Evolutionary conservation across 2,888 invertebrate genomes (phyloP), one percentile per base, ranked within the genome.

Genomic region (Lutraria lutraria): DNA sequence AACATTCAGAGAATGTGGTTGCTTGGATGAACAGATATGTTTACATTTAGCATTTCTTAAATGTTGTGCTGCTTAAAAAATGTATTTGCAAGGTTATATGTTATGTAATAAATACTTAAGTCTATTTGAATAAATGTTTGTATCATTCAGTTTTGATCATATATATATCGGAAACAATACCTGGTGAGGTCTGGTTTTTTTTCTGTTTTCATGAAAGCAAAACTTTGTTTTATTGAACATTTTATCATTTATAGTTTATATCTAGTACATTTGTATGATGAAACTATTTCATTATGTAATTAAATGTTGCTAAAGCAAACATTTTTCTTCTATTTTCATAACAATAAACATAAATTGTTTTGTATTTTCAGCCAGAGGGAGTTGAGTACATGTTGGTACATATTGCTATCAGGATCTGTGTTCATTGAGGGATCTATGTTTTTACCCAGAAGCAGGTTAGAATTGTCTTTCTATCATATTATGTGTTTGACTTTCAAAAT

Each of bases 351-450:
- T 76, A 3, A 34, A 0, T 76, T 16, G 31, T 15, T 76, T 13
- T 84, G 79, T 72, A 83, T 83, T 95, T 95, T 90, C 97, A 98
- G 98, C 96, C 98, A 98, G 92, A 98, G 98, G 52, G 98, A 98
- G 97, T 96, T 98, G 94, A 98, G 98, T 92, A 98, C 98, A 93
- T 98, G 98, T 96, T 98, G 98, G 98, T 98, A 98, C 97, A 98
- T 98, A 95, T 97, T 98, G 86, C 97, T 98, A 89, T 98, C 98
- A 76, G 98, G 98, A 85, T 98, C 98, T 29, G 98, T 98, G 86
- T 98, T 98, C 97, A 98, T 98, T 97, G 98, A 98, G 96, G 98
- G 98, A 81, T 98, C 98, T 94, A 98, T 98, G 98, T 98, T 98
- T 96, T 97, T 98, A 93, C 98, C 98, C n/a, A 97, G 97, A 86